A percentile compares a stretch with the other conserved stretches of the same genome.
phyloP scores from a whole-genome alignment of 2,797 vertebrate genomes.

The Falco peregrinus region DNA sequence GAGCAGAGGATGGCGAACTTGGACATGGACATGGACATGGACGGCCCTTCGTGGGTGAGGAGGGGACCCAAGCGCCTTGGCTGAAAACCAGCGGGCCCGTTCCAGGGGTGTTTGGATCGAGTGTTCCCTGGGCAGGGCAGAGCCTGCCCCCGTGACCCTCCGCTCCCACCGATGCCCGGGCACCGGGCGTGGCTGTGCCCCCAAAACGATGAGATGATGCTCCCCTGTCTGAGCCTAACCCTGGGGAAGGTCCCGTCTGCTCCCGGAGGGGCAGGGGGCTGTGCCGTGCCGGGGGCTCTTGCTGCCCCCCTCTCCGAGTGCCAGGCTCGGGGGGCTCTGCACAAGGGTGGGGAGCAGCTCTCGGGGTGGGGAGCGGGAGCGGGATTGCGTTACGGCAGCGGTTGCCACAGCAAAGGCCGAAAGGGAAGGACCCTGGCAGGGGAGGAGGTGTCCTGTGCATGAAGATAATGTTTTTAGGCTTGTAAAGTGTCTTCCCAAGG shows the following conservation, averaged over 20 bases:
- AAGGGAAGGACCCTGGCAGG: neutral
- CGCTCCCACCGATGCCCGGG: fast-evolving
- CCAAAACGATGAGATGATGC: neutral
- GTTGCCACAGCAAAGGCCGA: neutral
- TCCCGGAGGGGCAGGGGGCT: neutral
- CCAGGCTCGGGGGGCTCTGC: neutral
- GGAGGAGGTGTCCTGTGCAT: neutral
- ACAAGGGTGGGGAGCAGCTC: neutral
- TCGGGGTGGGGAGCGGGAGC: fast-evolving
- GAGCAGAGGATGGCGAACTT: fast-evolving
- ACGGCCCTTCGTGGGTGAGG: neutral
- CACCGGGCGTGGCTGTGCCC: neutral
- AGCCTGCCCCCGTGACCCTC: neutral
- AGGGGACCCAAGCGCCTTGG: neutral
- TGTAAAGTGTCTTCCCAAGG: neutral
- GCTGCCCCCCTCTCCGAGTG: fast-evolving
- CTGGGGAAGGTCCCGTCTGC: neutral
- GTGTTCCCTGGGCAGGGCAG: neutral
- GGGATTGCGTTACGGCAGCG: neutral
- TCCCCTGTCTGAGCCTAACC: neutral
- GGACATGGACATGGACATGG: neutral
- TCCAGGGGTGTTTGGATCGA: neutral
- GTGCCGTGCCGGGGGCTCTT: neutral
- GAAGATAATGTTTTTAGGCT: neutral
- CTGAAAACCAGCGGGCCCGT: neutral